Base-by-base conservation (phyloP, 2,113 vertebrate genomes). In the Caloenas nicobarica region DNA sequence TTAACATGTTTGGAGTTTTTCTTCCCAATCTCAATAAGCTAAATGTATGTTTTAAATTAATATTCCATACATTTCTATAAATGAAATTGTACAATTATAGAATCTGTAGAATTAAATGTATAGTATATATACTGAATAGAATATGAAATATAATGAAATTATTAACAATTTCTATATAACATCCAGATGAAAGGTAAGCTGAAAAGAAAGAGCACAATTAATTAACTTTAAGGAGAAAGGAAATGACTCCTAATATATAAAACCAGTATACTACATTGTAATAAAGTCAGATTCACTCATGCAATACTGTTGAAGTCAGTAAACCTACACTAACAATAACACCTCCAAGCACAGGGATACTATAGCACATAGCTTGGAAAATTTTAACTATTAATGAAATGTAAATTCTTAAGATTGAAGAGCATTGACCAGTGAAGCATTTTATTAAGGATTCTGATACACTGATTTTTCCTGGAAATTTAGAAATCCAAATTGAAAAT, bases 381-480 rank as follows among this genome's bases (percentile, higher is more conserved):
- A 44, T 16, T 57, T 72, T 53, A 23, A 16, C 8, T 77, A 33
- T 24, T 48, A 48, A 44, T 81, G 11, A 86, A 33, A 54, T 19
- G 10, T 5, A 74, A 38, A 76, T 93, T 64, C 29, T 78, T 68
- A 28, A 16, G 53, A 58, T 44, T 77, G 54, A 85, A 11, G 0
- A 22, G 6, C 1, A 0, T 23, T 66, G 64, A 34, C 3, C 2
- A 11, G 2, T 73, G 17, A 64, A 68, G 21, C 19, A 64, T 60
- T 84, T 87, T 79, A 33, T 71, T 34, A 85, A 33, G 9, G 8
- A 46, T 50, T 71, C 16, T 78, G 28, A 62, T 29, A 53, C 3
- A 57, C 7, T 13, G 8, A 28, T 89, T 78, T 91, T 72, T 31
- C 48, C 44, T 50, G 33, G 33, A 72, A 66, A 70, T 78, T 33